Base-by-base conservation (phyloP, 2,797 vertebrate species). In the Carcharodon carcharias region DNA sequence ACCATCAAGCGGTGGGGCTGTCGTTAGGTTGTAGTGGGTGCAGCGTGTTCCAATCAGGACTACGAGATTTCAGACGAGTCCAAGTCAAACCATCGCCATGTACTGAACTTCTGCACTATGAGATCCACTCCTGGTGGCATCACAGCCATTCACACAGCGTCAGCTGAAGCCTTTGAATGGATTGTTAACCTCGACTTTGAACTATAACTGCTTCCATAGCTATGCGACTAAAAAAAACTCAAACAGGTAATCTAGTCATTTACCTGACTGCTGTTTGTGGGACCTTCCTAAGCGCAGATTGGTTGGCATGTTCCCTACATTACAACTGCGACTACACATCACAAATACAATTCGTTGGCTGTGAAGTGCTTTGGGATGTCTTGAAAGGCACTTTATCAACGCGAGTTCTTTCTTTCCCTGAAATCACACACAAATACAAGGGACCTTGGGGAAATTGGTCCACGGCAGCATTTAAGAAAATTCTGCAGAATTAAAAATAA, bases 391-490 rank as follows among this genome's bases (percentile, higher is more conserved):
- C 82, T 85, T 45, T 85, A 50, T 85, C 18, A 65, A 8, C 65
- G n/a, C 91, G 21, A 23, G 91, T 67, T 45, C 40, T 93, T 93
- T 65, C 61, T 65, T 40, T 45, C 61, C 65, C n/a, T 93, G 63
- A 67, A 93, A 65, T 85, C 18, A 9, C 8, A 85, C 40, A 50
- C 4, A 40, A 45, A 26, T 67, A 0, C 61, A 3, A 40, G 91
- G 91, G 63, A 35, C 56, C 61, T 91, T 61, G 88, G 88, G 88
- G 35, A 58, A 93, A 67, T 93, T 93, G 61, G 61, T 67, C n/a
- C 18, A 45, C 3, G 18, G 91, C 61, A 26, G 91, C 63, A 45
- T 45, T 93, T 65, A 45, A 67, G n/a, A 93, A 67, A 93, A 67
- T 93, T 26, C 65, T 65, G 91, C n/a, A 45, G 91, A 65, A 93